phyloP scores from a whole-genome alignment of 2,113 vertebrate genomes.

The Menidia beryllina region DNA sequence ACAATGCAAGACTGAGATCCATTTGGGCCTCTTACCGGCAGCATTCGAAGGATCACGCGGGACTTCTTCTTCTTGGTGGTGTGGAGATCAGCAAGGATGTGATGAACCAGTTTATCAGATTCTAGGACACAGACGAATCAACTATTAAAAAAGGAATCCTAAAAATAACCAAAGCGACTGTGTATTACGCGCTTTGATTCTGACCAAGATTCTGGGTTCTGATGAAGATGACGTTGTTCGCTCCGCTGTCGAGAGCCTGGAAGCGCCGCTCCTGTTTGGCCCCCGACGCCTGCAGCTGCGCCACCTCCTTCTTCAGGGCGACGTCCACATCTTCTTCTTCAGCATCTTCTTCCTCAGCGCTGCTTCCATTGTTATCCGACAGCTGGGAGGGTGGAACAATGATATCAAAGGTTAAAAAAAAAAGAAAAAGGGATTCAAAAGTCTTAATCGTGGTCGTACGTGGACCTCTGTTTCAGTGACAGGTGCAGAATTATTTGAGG shows the following conservation, averaged over 20 bases:
- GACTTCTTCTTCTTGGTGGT: constrained; percentile 93
- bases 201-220: constrained; percentile 90
- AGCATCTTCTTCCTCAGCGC: constrained; percentile 75
- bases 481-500: too few species aligned
- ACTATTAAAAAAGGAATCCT: not conserved
- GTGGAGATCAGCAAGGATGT: constrained; percentile 92
- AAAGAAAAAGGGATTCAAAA: too few species aligned
- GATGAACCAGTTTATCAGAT: constrained; percentile 91
- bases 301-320: constrained; percentile 92
- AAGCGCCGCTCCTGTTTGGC: constrained; percentile 87
- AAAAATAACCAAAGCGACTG: too few species aligned
- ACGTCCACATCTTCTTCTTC: constrained; percentile 89
- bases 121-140: constrained; percentile 73
- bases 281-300: constrained; percentile 83
- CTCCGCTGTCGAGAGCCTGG: constrained; percentile 91
- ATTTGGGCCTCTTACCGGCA: constrained; percentile 82
- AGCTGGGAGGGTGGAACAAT: constrained; percentile 67
- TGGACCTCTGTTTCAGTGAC: too few species aligned
- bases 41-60: constrained; percentile 91
- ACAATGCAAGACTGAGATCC: not conserved
- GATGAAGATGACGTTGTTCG: constrained; percentile 96
- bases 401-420: too few species aligned
- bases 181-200: not conserved
- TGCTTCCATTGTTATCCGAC: constrained; percentile 73
- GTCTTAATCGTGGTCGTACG: too few species aligned